phyloP scores from a whole-genome alignment of 2,113 vertebrate genomes.

The Fregata magnificens region DNA sequence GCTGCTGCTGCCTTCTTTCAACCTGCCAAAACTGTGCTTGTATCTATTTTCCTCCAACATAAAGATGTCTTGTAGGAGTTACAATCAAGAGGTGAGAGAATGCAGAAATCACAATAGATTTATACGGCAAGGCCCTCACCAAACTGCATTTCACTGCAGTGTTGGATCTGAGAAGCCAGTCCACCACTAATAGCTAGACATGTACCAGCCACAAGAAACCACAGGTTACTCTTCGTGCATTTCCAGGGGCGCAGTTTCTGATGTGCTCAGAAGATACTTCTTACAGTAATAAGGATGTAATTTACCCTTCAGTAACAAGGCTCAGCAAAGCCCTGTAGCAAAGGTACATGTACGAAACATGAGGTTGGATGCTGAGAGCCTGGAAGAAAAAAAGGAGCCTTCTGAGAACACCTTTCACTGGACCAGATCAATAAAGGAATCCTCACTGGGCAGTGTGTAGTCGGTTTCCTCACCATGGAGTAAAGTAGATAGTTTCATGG shows the following conservation, averaged over 20 bases:
- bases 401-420: background rate
- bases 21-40: background rate
- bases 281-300: background rate
- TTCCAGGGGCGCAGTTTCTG: background rate
- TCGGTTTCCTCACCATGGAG: background rate
- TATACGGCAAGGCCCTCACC: background rate
- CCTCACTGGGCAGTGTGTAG: background rate
- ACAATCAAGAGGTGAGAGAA: background rate
- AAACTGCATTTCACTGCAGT: background rate
- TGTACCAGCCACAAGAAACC: background rate
- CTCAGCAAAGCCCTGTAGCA: background rate
- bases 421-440: background rate
- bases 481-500: background rate
- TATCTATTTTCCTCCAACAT: background rate
- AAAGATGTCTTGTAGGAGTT: conserved; percentile 1
- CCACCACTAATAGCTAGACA: background rate
- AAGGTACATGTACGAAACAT: background rate
- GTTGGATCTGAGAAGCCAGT: background rate
- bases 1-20: background rate
- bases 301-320: background rate
- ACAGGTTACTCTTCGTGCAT: background rate
- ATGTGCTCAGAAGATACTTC: background rate
- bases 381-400: background rate
- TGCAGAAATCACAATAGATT: background rate
- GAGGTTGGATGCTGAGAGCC: background rate